Conservation (phyloP, 2,888 invertebrate genomes). For the Aspidapion aeneum region DNA sequence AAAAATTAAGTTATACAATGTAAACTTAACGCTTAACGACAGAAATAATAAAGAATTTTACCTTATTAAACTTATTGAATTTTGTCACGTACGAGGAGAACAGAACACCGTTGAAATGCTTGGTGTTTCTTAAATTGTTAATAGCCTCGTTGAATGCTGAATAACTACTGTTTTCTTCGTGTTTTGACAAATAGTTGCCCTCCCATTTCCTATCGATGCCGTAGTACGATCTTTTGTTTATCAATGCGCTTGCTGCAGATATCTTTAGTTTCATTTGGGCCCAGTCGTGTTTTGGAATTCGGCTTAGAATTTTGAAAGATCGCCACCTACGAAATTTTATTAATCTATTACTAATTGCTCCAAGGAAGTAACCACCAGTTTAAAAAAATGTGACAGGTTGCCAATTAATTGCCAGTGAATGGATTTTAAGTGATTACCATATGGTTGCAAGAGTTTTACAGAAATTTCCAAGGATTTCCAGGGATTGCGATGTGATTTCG, state of each 20-base stretch:
- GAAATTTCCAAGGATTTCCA: too few relatives aligned
- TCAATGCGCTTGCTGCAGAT: constrained; percentile 68
- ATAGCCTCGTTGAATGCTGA: constrained; percentile 64
- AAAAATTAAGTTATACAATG: too few relatives aligned
- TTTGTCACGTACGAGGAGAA: constrained; percentile 69
- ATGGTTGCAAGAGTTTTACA: too few relatives aligned
- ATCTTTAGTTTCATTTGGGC: constrained; percentile 81
- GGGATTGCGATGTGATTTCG: too few relatives aligned
- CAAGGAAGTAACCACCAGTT: too few relatives aligned
- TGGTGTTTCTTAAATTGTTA: constrained; percentile 63
- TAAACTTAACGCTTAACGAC: too few relatives aligned
- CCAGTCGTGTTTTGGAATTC: constrained; percentile 81
- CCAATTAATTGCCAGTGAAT: too few relatives aligned
- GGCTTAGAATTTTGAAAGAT: constrained; percentile 79
- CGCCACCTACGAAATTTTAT: constrained; percentile 74
- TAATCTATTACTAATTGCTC: too few relatives aligned
- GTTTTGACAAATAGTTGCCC: constrained; percentile 74
- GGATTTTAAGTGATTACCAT: too few relatives aligned
- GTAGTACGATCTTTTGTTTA: constrained; percentile 65
- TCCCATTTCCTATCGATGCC: constrained; percentile 78
- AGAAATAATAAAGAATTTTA: too few relatives aligned
- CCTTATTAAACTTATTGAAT: constrained; percentile 61
- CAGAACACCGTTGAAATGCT: constrained; percentile 59
- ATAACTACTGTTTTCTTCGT: constrained; percentile 65
- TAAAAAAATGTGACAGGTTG: too few relatives aligned